Percentiles rank a stretch among this genome's conserved stretches.
phyloP scores from a whole-genome alignment of 1,140 invertebrate species.

The Trichonephila inaurata region DNA sequence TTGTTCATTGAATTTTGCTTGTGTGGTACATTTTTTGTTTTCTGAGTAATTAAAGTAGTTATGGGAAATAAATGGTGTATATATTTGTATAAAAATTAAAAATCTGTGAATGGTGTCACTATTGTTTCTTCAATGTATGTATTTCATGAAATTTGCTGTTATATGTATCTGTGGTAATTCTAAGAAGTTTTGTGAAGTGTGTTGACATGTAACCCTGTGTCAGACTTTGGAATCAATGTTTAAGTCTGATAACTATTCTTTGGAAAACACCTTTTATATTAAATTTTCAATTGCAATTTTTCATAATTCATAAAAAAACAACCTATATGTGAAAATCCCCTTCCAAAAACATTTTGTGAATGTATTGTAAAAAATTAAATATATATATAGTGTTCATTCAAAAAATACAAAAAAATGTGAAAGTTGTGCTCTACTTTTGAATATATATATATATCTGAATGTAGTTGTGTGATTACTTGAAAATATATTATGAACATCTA shows the following conservation, averaged over 20 bases:
- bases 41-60: not conserved
- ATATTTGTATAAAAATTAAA: conserved; percentile 23
- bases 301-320: not conserved
- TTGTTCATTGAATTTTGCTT: not conserved
- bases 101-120: not conserved
- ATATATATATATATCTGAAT: not conserved
- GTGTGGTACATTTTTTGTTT: not conserved
- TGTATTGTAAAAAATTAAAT: not conserved
- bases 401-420: too few species aligned
- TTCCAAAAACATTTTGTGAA: not conserved
- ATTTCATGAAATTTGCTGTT: not conserved
- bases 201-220: not conserved
- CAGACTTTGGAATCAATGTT: not conserved
- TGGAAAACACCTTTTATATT: not conserved
- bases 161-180: not conserved
- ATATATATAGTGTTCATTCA: too few species aligned
- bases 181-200: not conserved
- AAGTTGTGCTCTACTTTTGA: too few species aligned
- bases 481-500: not conserved
- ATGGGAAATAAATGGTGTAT: conserved; percentile 7
- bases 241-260: not conserved
- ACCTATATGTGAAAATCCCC: not conserved
- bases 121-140: not conserved
- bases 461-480: not conserved
- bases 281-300: not conserved